phyloP scores from a whole-genome alignment of 1,140 invertebrate species.

The Trichonephila clavata region DNA sequence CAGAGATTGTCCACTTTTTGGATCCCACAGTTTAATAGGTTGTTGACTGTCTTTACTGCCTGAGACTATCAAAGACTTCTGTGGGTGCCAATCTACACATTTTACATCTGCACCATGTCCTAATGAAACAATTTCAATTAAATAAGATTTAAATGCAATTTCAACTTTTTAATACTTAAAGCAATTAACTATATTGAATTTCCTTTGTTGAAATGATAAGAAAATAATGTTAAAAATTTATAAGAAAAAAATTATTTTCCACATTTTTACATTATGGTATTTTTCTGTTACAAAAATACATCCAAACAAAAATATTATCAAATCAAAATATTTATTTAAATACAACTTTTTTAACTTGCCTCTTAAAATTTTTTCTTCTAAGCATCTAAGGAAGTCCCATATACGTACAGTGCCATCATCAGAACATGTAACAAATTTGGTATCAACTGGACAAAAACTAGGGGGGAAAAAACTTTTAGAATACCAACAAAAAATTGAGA shows the following conservation, averaged over 20 bases:
- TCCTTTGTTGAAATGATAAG: too few relatives aligned
- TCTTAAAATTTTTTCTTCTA: constrained; percentile 96
- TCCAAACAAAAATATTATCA: too few relatives aligned
- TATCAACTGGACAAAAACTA: constrained; percentile 99
- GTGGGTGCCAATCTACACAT: constrained; percentile 99
- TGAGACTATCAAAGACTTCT: constrained; percentile 97
- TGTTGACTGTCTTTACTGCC: constrained; percentile 99
- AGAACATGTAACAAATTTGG: constrained; percentile 99
- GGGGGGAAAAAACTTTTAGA: constrained; percentile 22
- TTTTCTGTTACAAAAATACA: too few relatives aligned
- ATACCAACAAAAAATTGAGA: too few relatives aligned
- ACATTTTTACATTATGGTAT: too few relatives aligned
- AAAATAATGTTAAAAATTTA: too few relatives aligned
- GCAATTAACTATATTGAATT: too few relatives aligned
- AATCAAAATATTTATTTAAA: too few relatives aligned
- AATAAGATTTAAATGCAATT: too few relatives aligned
- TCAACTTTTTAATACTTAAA: too few relatives aligned
- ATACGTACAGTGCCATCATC: constrained; percentile 99
- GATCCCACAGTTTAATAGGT: constrained; percentile 99
- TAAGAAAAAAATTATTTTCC: too few relatives aligned
- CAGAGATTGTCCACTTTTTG: constrained; percentile 91
- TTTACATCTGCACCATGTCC: constrained; percentile 99
- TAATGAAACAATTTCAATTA: constrained; percentile 79
- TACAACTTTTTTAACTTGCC: constrained; percentile 83
- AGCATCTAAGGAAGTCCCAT: constrained; percentile 98